A percentile compares a stretch with the other conserved stretches of the same genome.
These are phyloP conservation scores for Chironomus striatipennis DNA, from an alignment of 1,140 invertebrate genomes.

Conservation along the genomic window DNA sequence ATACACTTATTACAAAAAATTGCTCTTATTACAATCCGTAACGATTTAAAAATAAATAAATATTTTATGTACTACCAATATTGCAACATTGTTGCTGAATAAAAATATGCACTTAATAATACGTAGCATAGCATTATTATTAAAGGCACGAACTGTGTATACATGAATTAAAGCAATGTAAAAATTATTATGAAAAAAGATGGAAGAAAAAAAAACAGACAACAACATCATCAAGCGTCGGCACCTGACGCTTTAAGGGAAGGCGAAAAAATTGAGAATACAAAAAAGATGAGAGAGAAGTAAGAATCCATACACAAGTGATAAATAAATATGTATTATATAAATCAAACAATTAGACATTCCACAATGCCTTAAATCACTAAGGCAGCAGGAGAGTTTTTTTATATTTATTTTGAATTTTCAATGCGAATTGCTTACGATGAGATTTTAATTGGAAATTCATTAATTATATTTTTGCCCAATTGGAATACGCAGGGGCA, in stretches of 20 bases:
- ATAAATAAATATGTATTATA: background rate
- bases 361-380: background rate
- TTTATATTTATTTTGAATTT: too few relatives aligned
- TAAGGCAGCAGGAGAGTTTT: background rate
- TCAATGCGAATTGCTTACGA: background rate
- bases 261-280: too few relatives aligned
- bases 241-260: background rate
- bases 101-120: background rate
- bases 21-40: too few relatives aligned
- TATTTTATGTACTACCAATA: background rate
- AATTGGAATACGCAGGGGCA: too few relatives aligned
- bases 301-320: background rate
- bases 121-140: background rate
- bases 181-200: too few relatives aligned
- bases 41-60: background rate
- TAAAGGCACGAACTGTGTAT: background rate
- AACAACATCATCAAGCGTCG: background rate
- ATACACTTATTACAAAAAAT: too few relatives aligned
- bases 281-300: background rate
- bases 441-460: slow-evolving; percentile 14
- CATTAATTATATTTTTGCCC: background rate
- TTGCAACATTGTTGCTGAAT: background rate
- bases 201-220: too few relatives aligned
- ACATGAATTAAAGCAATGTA: too few relatives aligned
- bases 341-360: background rate